These are phyloP conservation scores for Stratiomys singularior DNA, from an alignment of 2,888 invertebrate species.

Conservation along the genomic window DNA sequence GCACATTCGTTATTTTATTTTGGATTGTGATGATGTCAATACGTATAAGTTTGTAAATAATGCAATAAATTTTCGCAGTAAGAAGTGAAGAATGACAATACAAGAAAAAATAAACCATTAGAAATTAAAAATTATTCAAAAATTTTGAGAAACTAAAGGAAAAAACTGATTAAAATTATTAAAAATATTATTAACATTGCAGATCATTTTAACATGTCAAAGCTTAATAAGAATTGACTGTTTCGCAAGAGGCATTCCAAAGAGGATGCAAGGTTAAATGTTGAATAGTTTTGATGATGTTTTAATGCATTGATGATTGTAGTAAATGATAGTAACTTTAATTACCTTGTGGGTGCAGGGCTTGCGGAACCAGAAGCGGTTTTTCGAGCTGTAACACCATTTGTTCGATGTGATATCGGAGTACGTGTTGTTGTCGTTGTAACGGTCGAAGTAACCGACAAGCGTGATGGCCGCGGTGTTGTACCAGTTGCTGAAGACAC, in stretches of 20 bases:
- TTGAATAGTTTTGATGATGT: not conserved
- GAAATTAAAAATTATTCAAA: slow-evolving; percentile 48
- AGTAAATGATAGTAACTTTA: not conserved
- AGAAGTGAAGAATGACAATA: slow-evolving; percentile 46
- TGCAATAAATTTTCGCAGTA: slow-evolving; percentile 24
- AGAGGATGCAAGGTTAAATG: slow-evolving; percentile 4
- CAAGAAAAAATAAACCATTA: slow-evolving; percentile 51
- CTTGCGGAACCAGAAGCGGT: slow-evolving; percentile 83
- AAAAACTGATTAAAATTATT: not conserved
- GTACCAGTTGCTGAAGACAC: slow-evolving; percentile 68
- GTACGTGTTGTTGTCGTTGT: slow-evolving; percentile 71
- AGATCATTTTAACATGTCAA: slow-evolving; percentile 20
- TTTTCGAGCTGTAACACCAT: slow-evolving; percentile 65
- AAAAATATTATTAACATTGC: slow-evolving; percentile 34
- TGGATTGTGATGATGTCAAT: slow-evolving; percentile 12
- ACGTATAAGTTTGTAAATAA: slow-evolving; percentile 2
- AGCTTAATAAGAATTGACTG: not conserved
- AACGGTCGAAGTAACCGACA: slow-evolving; percentile 72
- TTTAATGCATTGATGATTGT: not conserved
- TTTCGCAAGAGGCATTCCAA: slow-evolving; percentile 11
- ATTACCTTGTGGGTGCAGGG: slow-evolving; percentile 81
- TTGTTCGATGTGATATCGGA: slow-evolving; percentile 67
- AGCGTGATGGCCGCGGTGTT: slow-evolving; percentile 68
- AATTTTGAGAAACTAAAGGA: slow-evolving; percentile 39
- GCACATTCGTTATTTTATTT: not conserved